Evolutionary conservation across 2,888 invertebrate species (phyloP).

Genomic region (Taenaris catops): DNA sequence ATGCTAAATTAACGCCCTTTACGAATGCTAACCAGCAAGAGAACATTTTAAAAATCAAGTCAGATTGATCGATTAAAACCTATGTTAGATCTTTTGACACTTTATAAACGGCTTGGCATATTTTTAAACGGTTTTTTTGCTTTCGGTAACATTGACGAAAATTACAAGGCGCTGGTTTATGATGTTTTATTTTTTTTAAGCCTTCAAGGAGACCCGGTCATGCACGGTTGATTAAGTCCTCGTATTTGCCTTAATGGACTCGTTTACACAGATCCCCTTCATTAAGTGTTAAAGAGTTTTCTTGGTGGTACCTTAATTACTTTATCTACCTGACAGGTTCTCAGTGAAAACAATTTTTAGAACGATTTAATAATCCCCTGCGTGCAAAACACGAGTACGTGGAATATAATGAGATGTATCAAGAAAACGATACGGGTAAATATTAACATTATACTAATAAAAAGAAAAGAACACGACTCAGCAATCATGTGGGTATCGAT

Average conservation of each 20-base stretch:
- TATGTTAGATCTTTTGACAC: conserved; percentile 10
- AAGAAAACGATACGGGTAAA: conserved; percentile 17
- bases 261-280: conserved; percentile 55
- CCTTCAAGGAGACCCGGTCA: conserved; percentile 49
- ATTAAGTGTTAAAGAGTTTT: conserved; percentile 50
- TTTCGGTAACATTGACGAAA: conserved; percentile 15
- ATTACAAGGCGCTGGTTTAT: conserved; percentile 11
- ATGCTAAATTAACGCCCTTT: conserved; percentile 1
- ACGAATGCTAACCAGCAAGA: conserved; percentile 1
- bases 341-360: conserved; percentile 42
- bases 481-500: conserved; percentile 36
- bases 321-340: conserved; percentile 50
- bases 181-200: conserved; percentile 38
- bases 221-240: conserved; percentile 40
- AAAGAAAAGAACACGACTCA: conserved; percentile 29
- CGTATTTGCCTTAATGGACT: conserved; percentile 56
- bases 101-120: conserved; percentile 4
- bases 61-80: background rate
- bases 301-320: conserved; percentile 59
- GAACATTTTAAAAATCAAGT: background rate
- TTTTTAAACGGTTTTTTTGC: conserved; percentile 9
- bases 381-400: conserved; percentile 44
- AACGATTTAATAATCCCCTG: conserved; percentile 56
- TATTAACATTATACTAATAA: conserved; percentile 39
- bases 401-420: conserved; percentile 34